Evolutionary conservation across 2,888 invertebrate genomes (phyloP), one percentile per base, ranked within the genome.

Genomic region (Sthenelais limicola): DNA sequence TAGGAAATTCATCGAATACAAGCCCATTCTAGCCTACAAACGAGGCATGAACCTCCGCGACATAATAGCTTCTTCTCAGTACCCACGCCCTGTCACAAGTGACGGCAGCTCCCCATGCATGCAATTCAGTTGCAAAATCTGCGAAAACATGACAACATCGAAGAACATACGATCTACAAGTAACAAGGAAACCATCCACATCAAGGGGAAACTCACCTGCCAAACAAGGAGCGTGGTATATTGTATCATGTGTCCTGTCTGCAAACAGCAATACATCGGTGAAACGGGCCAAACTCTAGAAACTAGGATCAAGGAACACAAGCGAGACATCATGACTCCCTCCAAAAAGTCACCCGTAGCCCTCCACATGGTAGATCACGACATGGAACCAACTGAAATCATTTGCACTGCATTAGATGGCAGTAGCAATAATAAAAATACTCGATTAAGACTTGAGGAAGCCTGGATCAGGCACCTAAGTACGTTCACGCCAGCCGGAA

Each of bases 241-340:
- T n/a, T 9, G 26, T n/a, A 54, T 54, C 54, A 26, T 32, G 5
- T 54, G 54, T 32, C 21, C 21, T 15, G 28, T n/a, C 21, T 54
- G 54, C 28, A 9, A 32, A 21, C 3, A 4, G 9, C 54, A 54
- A 54, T 54, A 54, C 54, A 54, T 54, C 7, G 54, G 54, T 12
- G 54, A 54, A n/a, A 54, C 54, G 28, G 54, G 54, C 54, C 24
- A 5, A 4, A 28, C 15, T 5, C 9, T 26, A 3, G 5, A 28
- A 54, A n/a, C 5, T 5, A 5, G 54, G 9, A 9, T 54, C 21
- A 3, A 7, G 12, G 5, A 28, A 4, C 54, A 54, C 54, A 54
- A 54, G n/a, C 5, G 32, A 5, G 54, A 54, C 28, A 26, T 54
- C 7, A 28, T 15, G n/a, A 26, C 4, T 30, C 24, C 30, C 5